phyloP scores from a whole-genome alignment of 2,888 invertebrate species.

The Nomada hirtipes region DNA sequence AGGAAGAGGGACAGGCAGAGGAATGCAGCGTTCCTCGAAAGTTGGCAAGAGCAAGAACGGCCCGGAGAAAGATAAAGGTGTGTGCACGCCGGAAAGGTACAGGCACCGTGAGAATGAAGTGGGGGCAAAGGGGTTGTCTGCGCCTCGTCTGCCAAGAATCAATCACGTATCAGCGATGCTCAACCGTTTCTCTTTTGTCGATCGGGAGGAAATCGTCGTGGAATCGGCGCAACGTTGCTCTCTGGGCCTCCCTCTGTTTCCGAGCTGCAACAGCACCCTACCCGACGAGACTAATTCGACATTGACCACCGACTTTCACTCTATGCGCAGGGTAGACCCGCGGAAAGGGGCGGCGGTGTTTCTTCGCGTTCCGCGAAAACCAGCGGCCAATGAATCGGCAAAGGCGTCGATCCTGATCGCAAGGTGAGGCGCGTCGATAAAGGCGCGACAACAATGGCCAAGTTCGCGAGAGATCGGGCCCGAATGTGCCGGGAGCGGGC shows the following conservation, averaged over 20 bases:
- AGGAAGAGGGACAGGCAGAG: conserved; percentile 44
- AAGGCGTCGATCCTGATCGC: conserved; percentile 32
- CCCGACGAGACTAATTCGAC: conserved; percentile 31
- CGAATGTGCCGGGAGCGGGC: conserved; percentile 53
- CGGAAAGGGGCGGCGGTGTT: background rate
- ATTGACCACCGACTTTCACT: conserved; percentile 27
- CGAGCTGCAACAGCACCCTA: background rate
- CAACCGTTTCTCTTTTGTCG: conserved; percentile 64
- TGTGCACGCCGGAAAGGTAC: conserved; percentile 42
- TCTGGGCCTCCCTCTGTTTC: background rate
- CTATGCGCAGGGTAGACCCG: conserved; percentile 11
- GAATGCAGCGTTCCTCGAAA: conserved; percentile 64
- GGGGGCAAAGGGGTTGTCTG: conserved; percentile 80
- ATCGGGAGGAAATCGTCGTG: background rate
- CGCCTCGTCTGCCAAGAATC: conserved; percentile 82
- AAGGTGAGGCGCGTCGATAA: conserved; percentile 47
- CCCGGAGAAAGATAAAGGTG: conserved; percentile 65
- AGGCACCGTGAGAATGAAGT: conserved; percentile 50
- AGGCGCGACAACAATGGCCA: conserved; percentile 64
- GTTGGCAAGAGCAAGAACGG: conserved; percentile 64
- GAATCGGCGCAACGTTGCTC: background rate
- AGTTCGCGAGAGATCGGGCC: conserved; percentile 55
- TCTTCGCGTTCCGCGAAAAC: conserved; percentile 36
- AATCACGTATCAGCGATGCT: conserved; percentile 80
- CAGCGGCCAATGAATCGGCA: conserved; percentile 27